Base-by-base conservation (phyloP, 2,888 invertebrate species). In the Panzeria rudis region DNA sequence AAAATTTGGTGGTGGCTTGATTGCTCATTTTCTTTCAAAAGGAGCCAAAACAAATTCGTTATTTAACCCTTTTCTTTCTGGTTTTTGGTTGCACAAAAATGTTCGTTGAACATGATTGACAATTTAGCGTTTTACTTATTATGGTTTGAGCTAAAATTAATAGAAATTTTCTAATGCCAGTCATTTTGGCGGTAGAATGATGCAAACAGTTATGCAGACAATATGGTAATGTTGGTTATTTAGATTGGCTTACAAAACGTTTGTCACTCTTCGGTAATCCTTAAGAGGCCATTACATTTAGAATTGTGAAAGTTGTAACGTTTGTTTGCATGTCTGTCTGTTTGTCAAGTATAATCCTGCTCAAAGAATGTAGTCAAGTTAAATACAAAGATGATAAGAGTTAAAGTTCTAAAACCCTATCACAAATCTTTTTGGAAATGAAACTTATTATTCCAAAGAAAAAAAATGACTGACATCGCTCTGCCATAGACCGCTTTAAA, bases 91-190 rank as follows among this genome's bases (percentile, higher is more conserved):
- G 69, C 79, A 66, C 29, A 29, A 56, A 38, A 68, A 78, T 72
- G 13, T 62, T 78, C 52, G 32, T 79, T 66, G 44, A 52, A 64
- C 56, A 79, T 83, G 83, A 83, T 79, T 83, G 79, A 83, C 86
- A 86, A 85, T 85, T 85, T 82, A 78, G 82, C 75, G 56, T 50
- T n/a, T n/a, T 15, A 38, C 44, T 32, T 38, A 15, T 64, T 76
- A 64, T 62, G 86, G 86, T 85, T 78, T 80, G 86, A 84, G 86
- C 85, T 69, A 38, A 81, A 83, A 84, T 86, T 86, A 87, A 86
- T 87, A 86, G 86, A 86, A 86, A 86, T 82, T 83, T 86, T 86
- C 79, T 75, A 68, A 75, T 78, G 75, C 56, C 50, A 54, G 17
- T 38, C 52, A 54, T 50, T 66, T 82, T 17, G 64, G 64, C 17